Base-by-base conservation (phyloP, 92 coral and sea anemone genomes). In the Parazoanthus darwini region DNA sequence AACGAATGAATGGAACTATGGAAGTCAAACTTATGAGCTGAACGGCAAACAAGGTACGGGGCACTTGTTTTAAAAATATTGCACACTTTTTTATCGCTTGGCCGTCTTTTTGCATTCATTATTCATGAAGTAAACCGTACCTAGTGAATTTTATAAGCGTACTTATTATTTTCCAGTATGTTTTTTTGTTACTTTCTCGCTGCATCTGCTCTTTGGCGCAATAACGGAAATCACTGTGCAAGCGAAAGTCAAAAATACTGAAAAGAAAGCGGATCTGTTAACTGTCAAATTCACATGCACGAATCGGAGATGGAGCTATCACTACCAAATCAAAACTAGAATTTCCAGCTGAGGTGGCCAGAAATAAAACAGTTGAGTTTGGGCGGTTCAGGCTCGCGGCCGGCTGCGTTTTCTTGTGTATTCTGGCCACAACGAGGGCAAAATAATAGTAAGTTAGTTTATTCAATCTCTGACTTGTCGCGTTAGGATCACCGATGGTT, bases 41-140 rank as follows among this genome's bases (percentile, higher is more conserved):
- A 84, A 71, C 48, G 72, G 42, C 67, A 71, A 84, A 71, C 63
- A 25, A 22, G 65, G 23, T 72, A 18, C 77, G 43, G 38, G 43
- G 51, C 54, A 68, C 66, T 68, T 84, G 67, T 70, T 44, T 70
- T 44, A 43, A 46, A 46, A 84, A 82, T 39, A 84, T 72, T 68
- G 58, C 75, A 35, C 78, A 84, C 87, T 43, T 74, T 84, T 82
- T 71, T 84, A 43, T 84, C 87, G 79, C 68, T 84, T 36, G 66
- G 79, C 33, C 87, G 87, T 84, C 87, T 84, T 84, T 83, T 46
- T 25, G 72, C 79, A 84, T 84, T 71, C 87, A 84, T 84, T 70
- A 84, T 84, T 84, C 87, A 84, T 84, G 78, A 84, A 37, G 78
- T 71, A 84, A 71, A 77, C 46, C 77, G 75, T 26, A 39, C 50